Percentiles rank a stretch among this genome's conserved stretches.
These are phyloP conservation scores for Amblyopsis rosae DNA, from an alignment of 2,113 vertebrate species.

Conservation along the genomic window DNA sequence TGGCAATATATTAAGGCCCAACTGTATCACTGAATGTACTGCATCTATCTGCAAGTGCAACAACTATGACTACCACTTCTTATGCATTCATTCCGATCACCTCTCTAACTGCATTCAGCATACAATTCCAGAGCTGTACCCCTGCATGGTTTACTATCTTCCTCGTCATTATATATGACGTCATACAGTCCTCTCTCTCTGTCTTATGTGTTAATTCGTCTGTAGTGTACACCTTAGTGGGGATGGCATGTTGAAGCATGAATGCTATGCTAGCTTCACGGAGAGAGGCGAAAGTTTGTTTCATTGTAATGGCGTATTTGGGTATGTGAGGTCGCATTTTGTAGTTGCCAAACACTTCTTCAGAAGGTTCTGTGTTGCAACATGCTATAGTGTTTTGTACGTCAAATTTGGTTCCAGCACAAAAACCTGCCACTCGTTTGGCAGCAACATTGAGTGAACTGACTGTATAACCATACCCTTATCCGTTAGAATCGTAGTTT, in stretches of 20 bases:
- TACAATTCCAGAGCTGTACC: constrained; percentile 67
- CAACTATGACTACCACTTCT: constrained; percentile 72
- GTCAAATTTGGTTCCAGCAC: not conserved
- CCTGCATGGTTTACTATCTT: constrained; percentile 76
- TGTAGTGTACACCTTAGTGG: constrained; percentile 58
- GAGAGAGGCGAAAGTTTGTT: constrained; percentile 47
- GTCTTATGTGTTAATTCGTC: constrained; percentile 61
- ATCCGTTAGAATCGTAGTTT: too few relatives aligned
- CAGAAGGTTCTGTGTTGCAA: not conserved
- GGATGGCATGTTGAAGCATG: constrained; percentile 74
- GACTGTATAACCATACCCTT: too few relatives aligned
- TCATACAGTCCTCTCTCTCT: constrained; percentile 70
- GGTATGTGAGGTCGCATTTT: constrained; percentile 1
- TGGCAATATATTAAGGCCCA: constrained; percentile 66
- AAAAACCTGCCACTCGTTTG: constrained; percentile 11
- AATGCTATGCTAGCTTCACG: constrained; percentile 61
- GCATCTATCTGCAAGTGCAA: constrained; percentile 75
- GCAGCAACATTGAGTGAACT: not conserved
- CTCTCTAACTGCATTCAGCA: constrained; percentile 75
- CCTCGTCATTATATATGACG: constrained; percentile 67
- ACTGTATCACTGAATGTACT: constrained; percentile 71
- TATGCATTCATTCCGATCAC: constrained; percentile 76
- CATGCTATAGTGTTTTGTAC: not conserved
- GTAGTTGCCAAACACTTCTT: constrained; percentile 12
- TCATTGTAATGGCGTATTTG: constrained; percentile 41